These are phyloP conservation scores for Biston stratarius DNA, from an alignment of 2,888 invertebrate genomes.

Conservation along the genomic window DNA sequence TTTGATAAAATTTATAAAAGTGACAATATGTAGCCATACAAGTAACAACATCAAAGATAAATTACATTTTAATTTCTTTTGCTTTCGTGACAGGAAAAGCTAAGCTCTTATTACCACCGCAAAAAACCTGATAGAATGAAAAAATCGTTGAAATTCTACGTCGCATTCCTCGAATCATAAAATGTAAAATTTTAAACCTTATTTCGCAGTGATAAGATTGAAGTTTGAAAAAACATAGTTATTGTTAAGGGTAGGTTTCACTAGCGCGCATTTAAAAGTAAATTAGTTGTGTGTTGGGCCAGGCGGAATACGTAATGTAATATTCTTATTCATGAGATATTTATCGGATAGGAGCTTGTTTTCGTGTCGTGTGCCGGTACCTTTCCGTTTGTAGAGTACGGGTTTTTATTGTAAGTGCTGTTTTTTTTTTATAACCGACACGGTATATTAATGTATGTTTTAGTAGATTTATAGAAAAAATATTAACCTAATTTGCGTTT, in stretches of 20 bases:
- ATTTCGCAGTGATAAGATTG: slow-evolving; percentile 12
- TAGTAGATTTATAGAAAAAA: too few relatives aligned
- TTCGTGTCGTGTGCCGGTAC: slow-evolving; percentile 13
- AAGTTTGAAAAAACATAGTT: slow-evolving; percentile 34
- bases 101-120: slow-evolving; percentile 10
- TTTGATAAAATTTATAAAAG: neutral
- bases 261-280: slow-evolving; percentile 50
- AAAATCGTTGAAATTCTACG: slow-evolving; percentile 22
- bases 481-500: too few relatives aligned
- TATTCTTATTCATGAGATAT: slow-evolving; percentile 80
- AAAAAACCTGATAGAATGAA: slow-evolving; percentile 18
- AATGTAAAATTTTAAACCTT: slow-evolving; percentile 12
- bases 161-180: slow-evolving; percentile 1
- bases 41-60: slow-evolving; percentile 9
- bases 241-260: slow-evolving; percentile 19
- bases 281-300: slow-evolving; percentile 56
- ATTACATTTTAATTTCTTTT: slow-evolving; percentile 10
- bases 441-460: too few relatives aligned
- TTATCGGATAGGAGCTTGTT: slow-evolving; percentile 55
- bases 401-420: neutral
- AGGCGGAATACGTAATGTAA: slow-evolving; percentile 72
- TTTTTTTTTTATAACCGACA: neutral
- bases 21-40: neutral
- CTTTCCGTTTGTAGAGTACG: slow-evolving; percentile 4
- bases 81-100: slow-evolving; percentile 12